A percentile compares a stretch with the other conserved stretches of the same genome.
Evolutionary conservation across 2,888 invertebrate species (phyloP).

Genomic region (Platycnemis pennipes): DNA sequence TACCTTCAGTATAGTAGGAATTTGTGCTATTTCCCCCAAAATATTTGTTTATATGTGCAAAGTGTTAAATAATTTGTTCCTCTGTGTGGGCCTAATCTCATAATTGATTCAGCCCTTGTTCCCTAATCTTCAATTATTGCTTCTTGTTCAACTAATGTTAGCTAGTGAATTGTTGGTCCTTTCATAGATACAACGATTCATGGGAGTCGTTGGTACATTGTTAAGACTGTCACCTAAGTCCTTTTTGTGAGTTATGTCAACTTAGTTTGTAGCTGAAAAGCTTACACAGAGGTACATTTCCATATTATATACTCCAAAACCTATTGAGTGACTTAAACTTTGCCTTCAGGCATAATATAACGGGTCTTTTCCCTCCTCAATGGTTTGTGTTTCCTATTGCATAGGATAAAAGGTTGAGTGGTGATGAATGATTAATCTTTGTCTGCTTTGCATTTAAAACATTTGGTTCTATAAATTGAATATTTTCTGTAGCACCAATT

Average conservation of each 20-base stretch:
- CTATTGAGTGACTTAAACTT: constrained; percentile 67
- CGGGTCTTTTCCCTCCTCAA: constrained; percentile 65
- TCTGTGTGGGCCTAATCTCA: constrained; percentile 48
- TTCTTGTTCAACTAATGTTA: constrained; percentile 54
- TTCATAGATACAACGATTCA: constrained; percentile 30
- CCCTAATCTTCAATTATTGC: constrained; percentile 32
- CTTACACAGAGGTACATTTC: constrained; percentile 56
- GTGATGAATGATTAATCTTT: constrained; percentile 58
- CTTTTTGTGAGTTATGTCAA: constrained; percentile 16
- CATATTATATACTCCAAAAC: constrained; percentile 47
- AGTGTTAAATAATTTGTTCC: constrained; percentile 11
- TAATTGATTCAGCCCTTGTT: neutral
- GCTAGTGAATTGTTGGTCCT: constrained; percentile 49
- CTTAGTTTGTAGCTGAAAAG: constrained; percentile 28
- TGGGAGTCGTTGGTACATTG: constrained; percentile 43
- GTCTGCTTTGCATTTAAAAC: constrained; percentile 65
- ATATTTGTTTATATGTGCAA: neutral
- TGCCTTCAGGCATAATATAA: constrained; percentile 56
- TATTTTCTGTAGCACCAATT: constrained; percentile 34
- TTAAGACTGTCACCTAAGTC: constrained; percentile 43
- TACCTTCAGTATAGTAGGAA: neutral
- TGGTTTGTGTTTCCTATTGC: constrained; percentile 66
- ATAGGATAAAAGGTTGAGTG: constrained; percentile 62
- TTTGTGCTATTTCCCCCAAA: neutral
- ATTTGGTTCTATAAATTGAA: constrained; percentile 47